Evolutionary conservation across 2,797 vertebrate genomes (phyloP), one percentile per base, ranked within the genome.

Genomic region (Nyctibius grandis): DNA sequence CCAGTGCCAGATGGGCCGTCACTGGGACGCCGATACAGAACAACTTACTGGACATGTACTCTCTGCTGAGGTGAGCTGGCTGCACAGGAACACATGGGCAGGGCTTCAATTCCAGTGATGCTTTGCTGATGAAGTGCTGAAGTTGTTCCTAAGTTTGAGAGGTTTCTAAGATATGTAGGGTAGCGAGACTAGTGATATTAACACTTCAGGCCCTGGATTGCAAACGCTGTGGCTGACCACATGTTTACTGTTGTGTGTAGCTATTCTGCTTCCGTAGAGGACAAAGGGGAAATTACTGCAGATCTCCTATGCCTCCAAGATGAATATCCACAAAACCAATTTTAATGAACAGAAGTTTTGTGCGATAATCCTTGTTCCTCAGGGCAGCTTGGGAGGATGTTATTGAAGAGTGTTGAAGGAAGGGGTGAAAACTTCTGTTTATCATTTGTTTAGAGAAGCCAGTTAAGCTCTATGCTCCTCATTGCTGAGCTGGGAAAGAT

Each of bases 1-100:
- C 99, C 11, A 76, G 13, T 1, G 98, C 99, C n/a, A 99, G 99
- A 22, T 99, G 99, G 99, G 99, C 99, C 2, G 98, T 99, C 84
- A 99, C 99, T 0, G 99, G 99, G 9, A 99, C 99, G 0, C 99
- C 99, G 2, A 99, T 99, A 97, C 99, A 99, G 97, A 99, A 99
- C 98, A 99, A 99, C 97, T 97, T 99, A 88, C 92, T 99, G 98
- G 99, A 99, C 97, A 98, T 99, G 98, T 99, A 99, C 96, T 99
- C 99, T 0, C 98, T 99, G 90, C 98, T 99, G 40, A 99, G 99
- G 99, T 99, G 98, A 97, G 98, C 88, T 44, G 65, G 29, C 63
- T 69, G 33, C 48, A 36, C 0, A 0, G 31, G n/a, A 47, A 20
- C 17, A 11, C 9, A 2, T 8, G 50, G n/a, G 40, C 9, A 50